Percentiles rank a stretch among this genome's conserved stretches.
Evolutionary conservation across 2,113 vertebrate genomes (phyloP).

Genomic region (Cisticola juncidis): DNA sequence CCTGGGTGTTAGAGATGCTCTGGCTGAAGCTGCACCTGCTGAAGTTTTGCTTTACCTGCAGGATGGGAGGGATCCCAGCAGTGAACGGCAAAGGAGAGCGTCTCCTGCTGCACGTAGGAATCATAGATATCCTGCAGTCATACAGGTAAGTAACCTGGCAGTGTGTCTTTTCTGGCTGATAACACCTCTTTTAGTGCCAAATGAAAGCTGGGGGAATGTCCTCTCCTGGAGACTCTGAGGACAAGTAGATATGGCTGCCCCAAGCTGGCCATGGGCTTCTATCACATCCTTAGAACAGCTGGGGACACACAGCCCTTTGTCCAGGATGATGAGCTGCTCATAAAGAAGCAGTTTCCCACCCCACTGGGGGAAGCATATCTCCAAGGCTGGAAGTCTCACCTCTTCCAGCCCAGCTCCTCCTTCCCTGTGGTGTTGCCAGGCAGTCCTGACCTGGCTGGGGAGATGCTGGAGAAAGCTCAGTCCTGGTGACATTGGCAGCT

Average conservation of each 20-base stretch:
- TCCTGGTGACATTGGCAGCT: not conserved
- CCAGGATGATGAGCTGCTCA: not conserved
- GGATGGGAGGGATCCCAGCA: constrained; percentile 97
- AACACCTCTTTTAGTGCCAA: not conserved
- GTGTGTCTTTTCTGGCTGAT: not conserved
- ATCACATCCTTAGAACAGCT: not conserved
- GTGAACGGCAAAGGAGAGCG: constrained; percentile 92
- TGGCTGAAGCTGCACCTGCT: not conserved
- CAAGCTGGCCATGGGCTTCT: not conserved
- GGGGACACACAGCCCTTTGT: not conserved
- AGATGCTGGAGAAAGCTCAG: not conserved
- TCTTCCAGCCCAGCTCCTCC: not conserved
- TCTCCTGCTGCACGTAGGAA: constrained; percentile 91
- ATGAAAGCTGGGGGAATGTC: not conserved
- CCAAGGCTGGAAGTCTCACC: not conserved
- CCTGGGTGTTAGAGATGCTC: not conserved
- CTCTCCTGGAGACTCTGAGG: not conserved
- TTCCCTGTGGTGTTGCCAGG: not conserved
- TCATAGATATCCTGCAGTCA: constrained; percentile 96
- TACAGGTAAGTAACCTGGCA: constrained; percentile 82
- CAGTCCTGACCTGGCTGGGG: not conserved
- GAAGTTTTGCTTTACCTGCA: constrained; percentile 47
- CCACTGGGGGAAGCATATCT: not conserved
- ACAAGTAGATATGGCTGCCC: not conserved
- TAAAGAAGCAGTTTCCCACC: not conserved